These are phyloP conservation scores for Perccottus glenii DNA, from an alignment of 2,113 vertebrate genomes.

Conservation along the genomic window DNA sequence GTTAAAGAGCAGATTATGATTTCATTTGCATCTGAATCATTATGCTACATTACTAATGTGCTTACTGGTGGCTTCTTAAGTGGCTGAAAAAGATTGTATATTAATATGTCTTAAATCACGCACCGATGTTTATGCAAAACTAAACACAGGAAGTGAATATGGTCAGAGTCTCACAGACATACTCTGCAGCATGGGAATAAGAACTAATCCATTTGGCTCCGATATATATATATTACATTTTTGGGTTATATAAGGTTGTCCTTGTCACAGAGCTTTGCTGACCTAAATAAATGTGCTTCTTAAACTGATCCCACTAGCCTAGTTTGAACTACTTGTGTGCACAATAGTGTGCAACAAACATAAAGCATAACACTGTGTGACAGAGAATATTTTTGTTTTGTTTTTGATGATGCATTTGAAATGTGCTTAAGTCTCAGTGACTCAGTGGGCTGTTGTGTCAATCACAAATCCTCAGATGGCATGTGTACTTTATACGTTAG, in stretches of 20 bases:
- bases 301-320: background rate
- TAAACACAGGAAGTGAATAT: conserved; percentile 55
- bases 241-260: conserved; percentile 10
- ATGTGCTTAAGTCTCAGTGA: conserved; percentile 2
- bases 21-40: conserved; percentile 1
- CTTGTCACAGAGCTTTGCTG: background rate
- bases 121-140: conserved; percentile 44
- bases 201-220: conserved; percentile 15
- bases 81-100: conserved; percentile 17
- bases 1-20: background rate
- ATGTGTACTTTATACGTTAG: conserved; percentile 24
- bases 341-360: conserved; percentile 1
- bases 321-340: conserved; percentile 2
- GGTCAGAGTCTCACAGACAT: conserved; percentile 28
- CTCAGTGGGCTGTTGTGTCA: conserved; percentile 9
- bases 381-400: background rate
- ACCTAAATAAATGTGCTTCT: conserved; percentile 4
- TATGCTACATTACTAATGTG: background rate
- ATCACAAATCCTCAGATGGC: conserved; percentile 6
- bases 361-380: background rate
- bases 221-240: conserved; percentile 6
- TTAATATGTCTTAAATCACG: conserved; percentile 31
- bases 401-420: conserved; percentile 1
- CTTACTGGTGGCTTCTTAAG: background rate
- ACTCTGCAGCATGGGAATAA: conserved; percentile 29